Conservation (phyloP, 2,113 vertebrate species). For the Acanthisitta chloris region DNA sequence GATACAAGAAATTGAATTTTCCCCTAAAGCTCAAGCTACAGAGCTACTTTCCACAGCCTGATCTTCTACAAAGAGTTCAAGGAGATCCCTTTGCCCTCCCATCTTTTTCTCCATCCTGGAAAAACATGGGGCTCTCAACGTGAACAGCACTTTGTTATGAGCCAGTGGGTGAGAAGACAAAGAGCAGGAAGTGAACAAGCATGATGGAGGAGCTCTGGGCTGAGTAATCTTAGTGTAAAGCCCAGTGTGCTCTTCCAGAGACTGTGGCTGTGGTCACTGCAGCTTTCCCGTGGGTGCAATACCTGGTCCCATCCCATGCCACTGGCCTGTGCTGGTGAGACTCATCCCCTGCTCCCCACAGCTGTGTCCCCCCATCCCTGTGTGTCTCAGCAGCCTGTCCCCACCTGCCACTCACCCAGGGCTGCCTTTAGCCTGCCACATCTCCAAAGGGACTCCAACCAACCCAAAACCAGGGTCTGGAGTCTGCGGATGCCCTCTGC, state of each 20-base stretch:
- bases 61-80: not conserved
- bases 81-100: not conserved
- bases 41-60: not conserved
- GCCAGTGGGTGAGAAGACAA: not conserved
- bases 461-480: not conserved
- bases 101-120: not conserved
- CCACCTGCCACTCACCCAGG: not conserved
- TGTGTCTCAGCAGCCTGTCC: not conserved
- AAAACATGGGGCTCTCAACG: not conserved
- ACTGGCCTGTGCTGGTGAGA: not conserved
- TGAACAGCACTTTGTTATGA: not conserved
- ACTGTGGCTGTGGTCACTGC: not conserved
- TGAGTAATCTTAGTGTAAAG: not conserved
- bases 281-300: not conserved
- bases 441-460: not conserved
- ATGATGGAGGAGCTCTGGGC: rapidly evolving
- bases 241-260: rapidly evolving
- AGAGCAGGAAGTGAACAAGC: not conserved
- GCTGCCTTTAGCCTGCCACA: not conserved
- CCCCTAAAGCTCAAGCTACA: not conserved
- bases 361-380: not conserved
- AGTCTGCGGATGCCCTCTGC: not conserved
- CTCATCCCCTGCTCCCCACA: not conserved
- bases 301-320: not conserved
- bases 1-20: not conserved